Evolutionary conservation across 2,797 vertebrate species (phyloP).

Genomic region (Limosa lapponica): DNA sequence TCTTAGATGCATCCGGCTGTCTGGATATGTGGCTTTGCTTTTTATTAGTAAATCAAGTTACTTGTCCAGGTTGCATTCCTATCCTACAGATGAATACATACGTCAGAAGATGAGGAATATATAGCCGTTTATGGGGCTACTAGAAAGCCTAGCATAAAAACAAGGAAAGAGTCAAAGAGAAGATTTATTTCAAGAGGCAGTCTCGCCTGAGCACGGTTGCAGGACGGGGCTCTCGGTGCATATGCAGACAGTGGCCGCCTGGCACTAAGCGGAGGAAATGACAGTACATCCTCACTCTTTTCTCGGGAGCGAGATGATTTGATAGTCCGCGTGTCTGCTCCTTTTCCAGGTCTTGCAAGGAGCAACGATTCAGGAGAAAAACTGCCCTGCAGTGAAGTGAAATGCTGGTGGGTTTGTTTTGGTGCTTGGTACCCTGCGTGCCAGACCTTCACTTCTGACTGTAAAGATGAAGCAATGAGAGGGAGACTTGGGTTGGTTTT

Average conservation of each 20-base stretch:
- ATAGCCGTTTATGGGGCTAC: not conserved
- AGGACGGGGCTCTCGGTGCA: not conserved
- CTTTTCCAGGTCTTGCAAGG: not conserved
- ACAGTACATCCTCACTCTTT: accelerated
- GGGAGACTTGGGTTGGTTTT: not conserved
- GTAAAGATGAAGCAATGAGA: not conserved
- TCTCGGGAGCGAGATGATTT: not conserved
- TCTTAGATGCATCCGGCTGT: not conserved
- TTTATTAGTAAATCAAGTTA: not conserved
- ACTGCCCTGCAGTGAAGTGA: not conserved
- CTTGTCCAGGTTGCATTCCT: not conserved
- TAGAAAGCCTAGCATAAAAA: not conserved
- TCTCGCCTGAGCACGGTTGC: accelerated
- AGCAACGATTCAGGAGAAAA: not conserved
- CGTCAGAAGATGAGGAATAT: not conserved
- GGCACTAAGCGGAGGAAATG: not conserved
- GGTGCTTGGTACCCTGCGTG: not conserved
- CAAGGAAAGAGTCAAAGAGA: not conserved
- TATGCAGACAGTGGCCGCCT: not conserved
- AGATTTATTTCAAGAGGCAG: not conserved
- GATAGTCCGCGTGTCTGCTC: accelerated
- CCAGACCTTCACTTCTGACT: not conserved
- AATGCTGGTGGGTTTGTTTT: not conserved
- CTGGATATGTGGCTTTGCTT: not conserved
- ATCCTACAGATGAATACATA: not conserved